Conservation (phyloP, 2,797 vertebrate species). For the Squalus acanthias region DNA sequence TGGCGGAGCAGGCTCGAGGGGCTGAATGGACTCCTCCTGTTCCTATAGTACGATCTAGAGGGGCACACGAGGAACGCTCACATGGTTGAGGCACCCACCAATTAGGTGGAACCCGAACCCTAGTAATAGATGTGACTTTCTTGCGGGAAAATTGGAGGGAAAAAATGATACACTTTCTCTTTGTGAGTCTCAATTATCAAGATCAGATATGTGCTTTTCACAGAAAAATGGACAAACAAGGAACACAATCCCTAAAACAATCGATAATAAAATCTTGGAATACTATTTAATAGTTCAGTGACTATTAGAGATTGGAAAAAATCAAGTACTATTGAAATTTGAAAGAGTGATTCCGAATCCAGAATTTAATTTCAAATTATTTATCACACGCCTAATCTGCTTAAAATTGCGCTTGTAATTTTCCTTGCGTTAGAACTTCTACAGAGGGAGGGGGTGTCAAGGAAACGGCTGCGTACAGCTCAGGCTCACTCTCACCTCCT, state of each 20-base stretch:
- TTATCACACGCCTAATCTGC: neutral
- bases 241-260: neutral
- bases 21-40: neutral
- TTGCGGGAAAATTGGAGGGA: neutral
- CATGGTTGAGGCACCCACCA: neutral
- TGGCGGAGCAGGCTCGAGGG: neutral
- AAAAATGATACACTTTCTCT: neutral
- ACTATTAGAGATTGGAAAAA: too few species aligned
- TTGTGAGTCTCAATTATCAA: too few species aligned
- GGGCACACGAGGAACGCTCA: neutral
- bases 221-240: neutral
- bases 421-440: neutral
- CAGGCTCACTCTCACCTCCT: slow-evolving; percentile 50
- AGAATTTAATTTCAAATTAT: neutral
- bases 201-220: too few species aligned
- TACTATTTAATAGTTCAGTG: neutral
- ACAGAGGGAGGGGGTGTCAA: neutral
- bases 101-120: neutral
- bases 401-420: neutral
- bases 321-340: neutral
- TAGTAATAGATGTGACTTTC: neutral
- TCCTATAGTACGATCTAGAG: too few species aligned
- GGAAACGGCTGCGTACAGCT: neutral
- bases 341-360: neutral
- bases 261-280: too few species aligned